Base-by-base conservation (phyloP, 2,797 vertebrate species). In the Distichodus sexfasciatus region DNA sequence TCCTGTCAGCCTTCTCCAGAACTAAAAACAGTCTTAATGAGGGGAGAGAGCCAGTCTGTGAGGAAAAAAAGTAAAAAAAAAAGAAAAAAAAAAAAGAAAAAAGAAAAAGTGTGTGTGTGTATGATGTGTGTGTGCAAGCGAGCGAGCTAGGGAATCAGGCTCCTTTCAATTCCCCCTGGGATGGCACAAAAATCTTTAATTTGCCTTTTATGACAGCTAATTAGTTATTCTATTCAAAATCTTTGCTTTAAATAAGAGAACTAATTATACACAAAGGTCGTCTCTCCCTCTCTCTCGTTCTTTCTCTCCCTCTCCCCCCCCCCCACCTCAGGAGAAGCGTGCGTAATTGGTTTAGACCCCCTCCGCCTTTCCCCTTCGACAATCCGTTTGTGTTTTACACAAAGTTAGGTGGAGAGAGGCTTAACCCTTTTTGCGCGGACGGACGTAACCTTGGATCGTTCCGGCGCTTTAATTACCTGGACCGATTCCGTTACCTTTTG, bases 251-350 rank as follows among this genome's bases (percentile, higher is more conserved):
- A 95, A 94, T 94, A 94, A 95, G 91, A 91, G 82, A 92, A 93
- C 92, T 95, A 94, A 95, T 94, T 94, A 94, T 90, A 93, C 87
- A 93, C 93, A 94, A 94, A 95, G 92, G 93, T 95, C 87, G 88
- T 82, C 88, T 62, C 61, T 41, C 85, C 86, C 61, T 77, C 86
- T 87, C 86, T 88, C 90, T 89, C 90, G 87, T 81, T 66, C 51
- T 17, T 85, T 86, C 47, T 80, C 86, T 85, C 87, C 64, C 19
- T 29, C 86, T 84, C 63, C 59, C 29, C 54, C 86, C 84, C 68
- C 79, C 84, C 86, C 87, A 89, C 90, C 90, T 91, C 88, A 82
- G 75, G 84, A 90, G 91, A 91, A 91, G 88, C 83, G 84, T 84
- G 85, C 81, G 83, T 93, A 94, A 94, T 92, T 93, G 92, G 90